Evolutionary conservation across 2,888 invertebrate genomes (phyloP).

Genomic region (Hirudinaria manillensis): DNA sequence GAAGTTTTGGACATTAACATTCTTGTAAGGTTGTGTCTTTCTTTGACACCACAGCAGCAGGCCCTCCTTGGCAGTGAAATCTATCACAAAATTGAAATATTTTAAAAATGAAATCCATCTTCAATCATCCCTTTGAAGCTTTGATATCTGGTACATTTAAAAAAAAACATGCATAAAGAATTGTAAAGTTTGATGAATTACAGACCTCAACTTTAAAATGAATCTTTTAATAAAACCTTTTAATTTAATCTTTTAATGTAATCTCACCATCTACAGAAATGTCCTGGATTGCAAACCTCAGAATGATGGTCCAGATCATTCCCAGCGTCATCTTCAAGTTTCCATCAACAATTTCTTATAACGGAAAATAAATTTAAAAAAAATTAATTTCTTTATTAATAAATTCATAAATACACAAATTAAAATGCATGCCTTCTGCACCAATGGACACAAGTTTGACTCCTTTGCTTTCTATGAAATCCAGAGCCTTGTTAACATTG

Average conservation of each 20-base stretch:
- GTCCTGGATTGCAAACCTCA: constrained; percentile 99
- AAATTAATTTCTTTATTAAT: background rate
- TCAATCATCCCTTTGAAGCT: constrained; percentile 53
- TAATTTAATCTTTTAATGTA: no score
- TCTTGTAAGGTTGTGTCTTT: constrained; percentile 99
- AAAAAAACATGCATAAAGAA: background rate
- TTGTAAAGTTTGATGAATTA: no score
- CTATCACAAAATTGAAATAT: constrained; percentile 40
- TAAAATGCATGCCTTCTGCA: constrained; percentile 73
- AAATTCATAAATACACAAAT: background rate
- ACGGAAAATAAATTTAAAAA: background rate
- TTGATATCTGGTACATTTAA: background rate
- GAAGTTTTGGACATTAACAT: constrained; percentile 99
- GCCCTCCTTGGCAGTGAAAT: constrained; percentile 94
- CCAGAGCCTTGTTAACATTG: constrained; percentile 97
- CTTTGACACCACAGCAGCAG: constrained; percentile 98
- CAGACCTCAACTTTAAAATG: no score
- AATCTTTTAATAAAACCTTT: no score
- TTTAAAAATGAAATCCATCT: constrained; percentile 47
- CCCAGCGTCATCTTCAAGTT: constrained; percentile 99
- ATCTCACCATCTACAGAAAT: constrained; percentile 82
- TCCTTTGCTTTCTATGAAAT: constrained; percentile 97
- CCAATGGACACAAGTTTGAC: constrained; percentile 98
- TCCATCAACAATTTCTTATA: constrained; percentile 93
- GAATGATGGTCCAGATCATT: constrained; percentile 99